Percentiles rank a stretch among this genome's conserved stretches.
Evolutionary conservation across 2,113 vertebrate genomes (phyloP).

Genomic region (Progne subis): DNA sequence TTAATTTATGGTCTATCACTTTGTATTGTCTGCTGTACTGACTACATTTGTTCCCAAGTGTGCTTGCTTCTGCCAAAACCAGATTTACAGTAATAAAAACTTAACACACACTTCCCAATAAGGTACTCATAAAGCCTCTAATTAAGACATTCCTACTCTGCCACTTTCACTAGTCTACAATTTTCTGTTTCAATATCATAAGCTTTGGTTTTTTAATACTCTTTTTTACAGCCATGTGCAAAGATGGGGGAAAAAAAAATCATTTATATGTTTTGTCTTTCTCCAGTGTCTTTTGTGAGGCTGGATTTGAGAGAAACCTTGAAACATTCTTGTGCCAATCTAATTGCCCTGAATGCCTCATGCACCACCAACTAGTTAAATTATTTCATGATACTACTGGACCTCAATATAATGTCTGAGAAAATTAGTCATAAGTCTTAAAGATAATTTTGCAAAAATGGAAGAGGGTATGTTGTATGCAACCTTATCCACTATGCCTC

Average conservation of each 20-base stretch:
- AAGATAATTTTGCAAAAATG: constrained; percentile 44
- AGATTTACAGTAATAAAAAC: constrained; percentile 4
- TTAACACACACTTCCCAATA: neutral
- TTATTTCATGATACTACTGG: neutral
- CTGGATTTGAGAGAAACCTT: neutral
- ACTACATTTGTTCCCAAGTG: neutral
- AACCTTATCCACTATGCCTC: constrained; percentile 33
- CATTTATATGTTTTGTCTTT: neutral
- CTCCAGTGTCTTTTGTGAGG: neutral
- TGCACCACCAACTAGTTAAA: constrained; percentile 14
- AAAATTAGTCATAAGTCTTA: constrained; percentile 56
- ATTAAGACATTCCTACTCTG: neutral
- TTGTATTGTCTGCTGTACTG: neutral
- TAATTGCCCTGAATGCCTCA: constrained; percentile 26
- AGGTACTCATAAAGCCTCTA: neutral
- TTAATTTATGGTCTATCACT: constrained; percentile 2
- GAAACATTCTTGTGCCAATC: neutral
- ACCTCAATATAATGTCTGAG: constrained; percentile 49
- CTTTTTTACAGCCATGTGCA: neutral
- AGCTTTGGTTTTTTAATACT: neutral
- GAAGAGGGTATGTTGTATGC: neutral
- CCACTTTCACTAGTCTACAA: neutral
- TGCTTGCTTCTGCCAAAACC: neutral
- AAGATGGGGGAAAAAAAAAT: neutral
- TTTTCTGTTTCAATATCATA: neutral